Evolutionary conservation across 2,797 vertebrate species (phyloP).

Genomic region (Mormyrus proboscirostris): DNA sequence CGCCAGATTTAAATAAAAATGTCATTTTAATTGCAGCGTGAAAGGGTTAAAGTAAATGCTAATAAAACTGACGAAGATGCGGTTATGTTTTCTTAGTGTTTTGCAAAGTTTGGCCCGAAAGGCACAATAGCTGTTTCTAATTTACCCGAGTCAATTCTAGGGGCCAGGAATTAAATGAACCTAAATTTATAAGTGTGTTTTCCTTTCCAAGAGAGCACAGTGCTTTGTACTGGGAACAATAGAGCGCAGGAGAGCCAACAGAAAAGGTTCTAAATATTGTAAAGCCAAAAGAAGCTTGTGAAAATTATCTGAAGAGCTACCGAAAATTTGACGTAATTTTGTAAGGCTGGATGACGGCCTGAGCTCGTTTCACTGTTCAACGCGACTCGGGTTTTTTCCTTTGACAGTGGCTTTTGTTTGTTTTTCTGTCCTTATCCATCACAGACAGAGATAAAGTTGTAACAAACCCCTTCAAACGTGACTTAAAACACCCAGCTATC

Average conservation of each 20-base stretch:
- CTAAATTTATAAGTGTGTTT: background rate
- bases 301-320: background rate
- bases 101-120: background rate
- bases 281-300: conserved; percentile 8
- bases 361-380: background rate
- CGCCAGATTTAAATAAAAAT: background rate
- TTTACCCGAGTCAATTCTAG: background rate
- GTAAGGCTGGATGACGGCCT: background rate
- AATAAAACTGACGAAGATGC: background rate
- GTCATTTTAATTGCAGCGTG: background rate
- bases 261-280: background rate
- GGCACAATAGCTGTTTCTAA: background rate
- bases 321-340: background rate
- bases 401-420: background rate
- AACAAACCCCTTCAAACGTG: background rate
- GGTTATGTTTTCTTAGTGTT: background rate
- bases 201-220: background rate
- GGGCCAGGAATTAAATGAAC: background rate
- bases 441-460: background rate
- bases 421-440: background rate
- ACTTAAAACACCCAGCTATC: background rate
- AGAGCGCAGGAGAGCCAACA: background rate
- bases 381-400: background rate
- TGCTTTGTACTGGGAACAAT: background rate
- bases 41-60: background rate